phyloP scores from a whole-genome alignment of 1,140 invertebrate species.

The Trichonephila inaurata region DNA sequence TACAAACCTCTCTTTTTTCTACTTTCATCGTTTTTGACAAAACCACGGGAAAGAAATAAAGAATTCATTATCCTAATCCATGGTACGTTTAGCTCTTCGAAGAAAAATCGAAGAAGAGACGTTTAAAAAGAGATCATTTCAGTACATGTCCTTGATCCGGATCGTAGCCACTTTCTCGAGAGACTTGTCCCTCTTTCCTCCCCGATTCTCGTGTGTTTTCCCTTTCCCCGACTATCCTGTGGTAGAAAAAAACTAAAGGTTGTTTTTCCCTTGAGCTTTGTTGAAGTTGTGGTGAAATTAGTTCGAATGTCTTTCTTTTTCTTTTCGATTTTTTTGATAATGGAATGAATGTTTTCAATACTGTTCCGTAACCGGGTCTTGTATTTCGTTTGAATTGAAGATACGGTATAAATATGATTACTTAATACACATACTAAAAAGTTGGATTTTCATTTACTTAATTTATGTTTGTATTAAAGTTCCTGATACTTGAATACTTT shows the following conservation, averaged over 20 bases:
- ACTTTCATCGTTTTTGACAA: constrained; percentile 13
- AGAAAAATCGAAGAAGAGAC: neutral
- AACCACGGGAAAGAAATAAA: neutral
- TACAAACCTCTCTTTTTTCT: neutral
- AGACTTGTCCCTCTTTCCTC: neutral
- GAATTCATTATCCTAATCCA: neutral
- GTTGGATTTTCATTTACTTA: too few relatives aligned
- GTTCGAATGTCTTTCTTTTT: too few relatives aligned
- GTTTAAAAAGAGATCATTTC: constrained; percentile 54
- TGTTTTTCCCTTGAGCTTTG: constrained; percentile 10
- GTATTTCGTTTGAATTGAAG: too few relatives aligned
- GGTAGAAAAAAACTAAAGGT: neutral
- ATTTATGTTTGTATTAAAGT: too few relatives aligned
- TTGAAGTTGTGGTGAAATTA: neutral
- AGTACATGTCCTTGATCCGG: constrained; percentile 42
- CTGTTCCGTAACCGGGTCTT: too few relatives aligned
- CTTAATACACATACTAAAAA: too few relatives aligned
- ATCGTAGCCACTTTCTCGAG: constrained; percentile 30
- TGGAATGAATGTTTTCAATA: too few relatives aligned
- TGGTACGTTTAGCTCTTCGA: neutral
- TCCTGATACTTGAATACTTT: too few relatives aligned
- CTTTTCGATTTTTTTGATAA: too few relatives aligned
- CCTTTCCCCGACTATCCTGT: neutral
- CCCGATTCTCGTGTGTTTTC: too few relatives aligned
- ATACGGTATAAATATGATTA: too few relatives aligned